Evolutionary conservation across 2,888 invertebrate genomes (phyloP), one percentile per base, ranked within the genome.

Genomic region (Thereva nobilitata): DNA sequence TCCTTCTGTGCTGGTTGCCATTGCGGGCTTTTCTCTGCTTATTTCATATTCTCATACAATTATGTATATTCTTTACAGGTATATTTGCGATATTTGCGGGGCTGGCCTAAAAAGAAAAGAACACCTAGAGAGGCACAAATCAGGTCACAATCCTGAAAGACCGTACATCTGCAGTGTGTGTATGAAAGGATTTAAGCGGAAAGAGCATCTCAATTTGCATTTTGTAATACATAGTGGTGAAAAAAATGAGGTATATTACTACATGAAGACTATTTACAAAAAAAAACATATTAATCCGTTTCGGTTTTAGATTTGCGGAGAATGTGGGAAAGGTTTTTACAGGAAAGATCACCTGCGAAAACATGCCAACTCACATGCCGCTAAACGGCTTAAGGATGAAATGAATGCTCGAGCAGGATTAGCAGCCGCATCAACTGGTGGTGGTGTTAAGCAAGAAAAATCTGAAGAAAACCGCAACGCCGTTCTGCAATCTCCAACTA

Each of bases 141-240:
- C 90, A 35, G 92, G 90, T 1, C 91, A 91, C 80, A 91, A 90
- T 80, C 91, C 91, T 0, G 91, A 91, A 78, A 83, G 91, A 75
- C 91, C 91, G 45, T 90, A 89, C 77, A 89, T 89, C 49, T 91
- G 91, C 81, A 86, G 87, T 55, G 87, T 90, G 47, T 91, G 91
- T 75, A 84, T 87, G 80, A 91, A 91, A 79, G 89, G 87, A 4
- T 91, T 91, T 82, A 91, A 92, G 78, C 85, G 92, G 67, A 88
- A 91, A 78, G 92, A 92, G 76, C 92, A 92, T 74, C 84, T 92
- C 74, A 91, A 91, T 79, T 84, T 92, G 71, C 92, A 92, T 81
- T 88, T 89, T 73, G 91, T 92, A 73, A 92, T 92, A 77, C 92
- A 92, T 82, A 90, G 91, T 65, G 92, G 92, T 42, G 88, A 90